Evolutionary conservation across 2,113 vertebrate species (phyloP).

Genomic region (Triplophysa tibetana): DNA sequence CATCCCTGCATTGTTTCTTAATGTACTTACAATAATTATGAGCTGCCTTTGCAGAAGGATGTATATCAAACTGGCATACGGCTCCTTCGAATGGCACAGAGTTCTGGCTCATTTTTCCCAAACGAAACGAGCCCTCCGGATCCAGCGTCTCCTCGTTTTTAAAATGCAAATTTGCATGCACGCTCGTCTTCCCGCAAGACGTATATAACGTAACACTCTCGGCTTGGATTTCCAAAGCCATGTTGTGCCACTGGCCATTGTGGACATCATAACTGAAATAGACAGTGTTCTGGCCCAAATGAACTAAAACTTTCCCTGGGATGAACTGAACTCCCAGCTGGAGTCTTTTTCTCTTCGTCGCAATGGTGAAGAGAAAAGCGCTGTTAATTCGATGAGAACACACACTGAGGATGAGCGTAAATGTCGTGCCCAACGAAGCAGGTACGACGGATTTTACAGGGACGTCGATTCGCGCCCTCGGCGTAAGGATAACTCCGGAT

Average conservation of each 20-base stretch:
- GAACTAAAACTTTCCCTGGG: slow-evolving; percentile 82
- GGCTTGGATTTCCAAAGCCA: slow-evolving; percentile 83
- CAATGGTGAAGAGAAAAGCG: slow-evolving; percentile 88
- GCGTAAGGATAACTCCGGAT: slow-evolving; percentile 91
- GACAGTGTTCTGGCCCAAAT: slow-evolving; percentile 83
- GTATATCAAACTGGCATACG: slow-evolving; percentile 95
- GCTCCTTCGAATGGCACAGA: slow-evolving; percentile 92
- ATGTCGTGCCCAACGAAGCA: slow-evolving; percentile 67
- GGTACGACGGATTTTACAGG: slow-evolving; percentile 80
- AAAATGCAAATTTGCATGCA: slow-evolving; percentile 79
- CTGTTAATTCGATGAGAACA: slow-evolving; percentile 91
- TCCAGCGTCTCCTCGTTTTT: slow-evolving; percentile 81
- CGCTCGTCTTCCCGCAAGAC: slow-evolving; percentile 83
- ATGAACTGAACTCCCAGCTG: slow-evolving; percentile 91
- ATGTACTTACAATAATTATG: slow-evolving; percentile 96
- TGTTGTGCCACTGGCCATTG: slow-evolving; percentile 90
- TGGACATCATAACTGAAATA: slow-evolving; percentile 91
- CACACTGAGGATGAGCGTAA: slow-evolving; percentile 88
- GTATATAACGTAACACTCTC: slow-evolving; percentile 83
- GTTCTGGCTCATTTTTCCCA: slow-evolving; percentile 88
- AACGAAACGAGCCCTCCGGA: slow-evolving; percentile 86
- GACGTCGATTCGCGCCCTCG: slow-evolving; percentile 80
- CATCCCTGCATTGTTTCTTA: slow-evolving; percentile 92
- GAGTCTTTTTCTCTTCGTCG: slow-evolving; percentile 83
- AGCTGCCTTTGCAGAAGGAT: slow-evolving; percentile 91